Evolutionary conservation across 1,140 invertebrate species (phyloP).

Genomic region (Alviniconcha marisindica): DNA sequence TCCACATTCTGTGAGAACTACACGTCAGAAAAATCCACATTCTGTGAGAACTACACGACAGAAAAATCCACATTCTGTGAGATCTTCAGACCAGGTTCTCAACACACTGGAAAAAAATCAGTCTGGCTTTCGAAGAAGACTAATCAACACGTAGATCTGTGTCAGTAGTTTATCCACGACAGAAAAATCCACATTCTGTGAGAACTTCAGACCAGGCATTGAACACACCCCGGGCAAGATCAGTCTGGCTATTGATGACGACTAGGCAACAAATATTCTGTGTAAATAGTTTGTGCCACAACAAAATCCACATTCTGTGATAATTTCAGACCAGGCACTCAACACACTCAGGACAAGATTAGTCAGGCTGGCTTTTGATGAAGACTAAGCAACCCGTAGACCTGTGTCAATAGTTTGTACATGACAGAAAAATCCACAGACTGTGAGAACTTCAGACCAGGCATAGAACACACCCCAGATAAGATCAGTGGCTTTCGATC

Average conservation of each 20-base stretch:
- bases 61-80: not conserved
- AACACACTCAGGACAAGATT: no score
- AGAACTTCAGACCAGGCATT: conserved; percentile 16
- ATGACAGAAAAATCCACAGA: no score
- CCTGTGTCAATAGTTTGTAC: no score
- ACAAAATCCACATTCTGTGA: not conserved
- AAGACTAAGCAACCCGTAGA: no score
- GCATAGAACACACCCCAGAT: not conserved
- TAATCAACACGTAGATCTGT: no score
- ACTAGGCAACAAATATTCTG: not conserved
- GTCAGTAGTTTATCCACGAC: no score
- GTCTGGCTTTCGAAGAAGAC: no score
- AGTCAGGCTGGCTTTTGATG: no score
- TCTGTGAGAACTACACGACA: not conserved
- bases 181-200: no score
- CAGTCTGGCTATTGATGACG: conserved; percentile 25
- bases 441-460: no score
- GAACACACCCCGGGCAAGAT: not conserved
- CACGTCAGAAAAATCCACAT: not conserved
- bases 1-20: not conserved
- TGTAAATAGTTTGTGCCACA: not conserved
- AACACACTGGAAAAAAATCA: no score
- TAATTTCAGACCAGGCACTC: not conserved
- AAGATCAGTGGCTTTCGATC: no score
- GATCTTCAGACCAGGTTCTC: not conserved